Evolutionary conservation across 2,113 vertebrate genomes (phyloP).

Genomic region (Axis porcinus): DNA sequence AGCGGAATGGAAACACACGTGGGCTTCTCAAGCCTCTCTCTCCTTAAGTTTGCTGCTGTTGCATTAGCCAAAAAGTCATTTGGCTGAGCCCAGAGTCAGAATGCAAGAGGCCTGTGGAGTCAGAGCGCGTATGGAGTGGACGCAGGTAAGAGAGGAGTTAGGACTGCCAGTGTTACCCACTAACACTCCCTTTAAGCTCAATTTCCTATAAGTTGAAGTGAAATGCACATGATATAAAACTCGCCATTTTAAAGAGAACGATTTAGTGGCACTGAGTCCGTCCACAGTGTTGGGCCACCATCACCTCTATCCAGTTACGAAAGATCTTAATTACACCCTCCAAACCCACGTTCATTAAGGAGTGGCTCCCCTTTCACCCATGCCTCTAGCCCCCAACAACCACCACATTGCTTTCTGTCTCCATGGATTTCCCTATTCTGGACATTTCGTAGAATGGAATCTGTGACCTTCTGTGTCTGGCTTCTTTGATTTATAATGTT

Average conservation of each 20-base stretch:
- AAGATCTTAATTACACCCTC: background rate
- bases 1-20: background rate
- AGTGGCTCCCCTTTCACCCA: background rate
- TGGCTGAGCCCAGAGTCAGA: background rate
- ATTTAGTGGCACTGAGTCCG: background rate
- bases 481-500: background rate
- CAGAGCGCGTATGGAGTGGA: background rate
- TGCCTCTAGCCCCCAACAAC: background rate
- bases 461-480: background rate
- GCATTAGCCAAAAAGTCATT: background rate
- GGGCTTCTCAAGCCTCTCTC: background rate
- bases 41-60: background rate
- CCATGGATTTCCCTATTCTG: background rate
- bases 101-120: background rate
- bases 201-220: background rate
- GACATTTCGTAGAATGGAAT: background rate
- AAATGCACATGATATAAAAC: background rate
- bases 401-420: background rate
- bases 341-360: background rate
- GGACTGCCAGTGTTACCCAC: background rate
- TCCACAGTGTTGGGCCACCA: background rate
- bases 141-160: background rate
- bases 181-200: background rate
- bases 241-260: background rate
- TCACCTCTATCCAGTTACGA: background rate